Base-by-base conservation (phyloP, 2,888 invertebrate genomes). In the Polydrusus pterygomalis region DNA sequence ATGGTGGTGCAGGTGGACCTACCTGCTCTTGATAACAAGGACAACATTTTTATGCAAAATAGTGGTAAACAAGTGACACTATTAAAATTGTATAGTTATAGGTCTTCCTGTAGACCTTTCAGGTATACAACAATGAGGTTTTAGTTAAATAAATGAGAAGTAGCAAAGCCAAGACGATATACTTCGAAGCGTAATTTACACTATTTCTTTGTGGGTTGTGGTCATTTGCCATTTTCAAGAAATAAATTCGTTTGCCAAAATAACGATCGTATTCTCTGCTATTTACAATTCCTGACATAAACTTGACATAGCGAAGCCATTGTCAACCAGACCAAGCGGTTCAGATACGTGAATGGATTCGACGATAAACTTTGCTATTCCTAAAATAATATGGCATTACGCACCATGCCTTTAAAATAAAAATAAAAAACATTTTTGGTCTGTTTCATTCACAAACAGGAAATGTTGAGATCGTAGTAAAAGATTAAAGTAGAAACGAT, bases 381-480 rank as follows among this genome's bases (percentile, higher is more conserved):
- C 63, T 67, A 74, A 74, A 30, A 47, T 30, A 62, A 68, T n/a
- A 40, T 34, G 30, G 60, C 63, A 47, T 49, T 51, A 38, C 30
- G 25, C 49, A 43, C 56, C 2, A 51, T 25, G 51, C 20, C 25
- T 34, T 58, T 25, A 25, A 25, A 25, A 25, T 25, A 25, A 25
- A 38, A 58, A 38, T 34, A 9, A 17, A 60, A 60, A 38, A 17
- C 9, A 6, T n/a, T 65, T 64, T 68, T 74, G 74, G 62, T 74
- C 51, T 47, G 74, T 72, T 76, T 76, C 76, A 76, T 76, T 76
- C 76, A 76, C 56, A 63, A 72, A 72, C 68, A 74, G 69, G 72
- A 71, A 71, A 43, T 43, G 20, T 60, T 60, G 30, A 69, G 69
- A 69, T 69, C 34, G 25, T 69, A 69, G 69, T 69, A 69, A 69